Conservation (phyloP, 2,113 vertebrate genomes). For the Phyllopteryx taeniolatus region DNA sequence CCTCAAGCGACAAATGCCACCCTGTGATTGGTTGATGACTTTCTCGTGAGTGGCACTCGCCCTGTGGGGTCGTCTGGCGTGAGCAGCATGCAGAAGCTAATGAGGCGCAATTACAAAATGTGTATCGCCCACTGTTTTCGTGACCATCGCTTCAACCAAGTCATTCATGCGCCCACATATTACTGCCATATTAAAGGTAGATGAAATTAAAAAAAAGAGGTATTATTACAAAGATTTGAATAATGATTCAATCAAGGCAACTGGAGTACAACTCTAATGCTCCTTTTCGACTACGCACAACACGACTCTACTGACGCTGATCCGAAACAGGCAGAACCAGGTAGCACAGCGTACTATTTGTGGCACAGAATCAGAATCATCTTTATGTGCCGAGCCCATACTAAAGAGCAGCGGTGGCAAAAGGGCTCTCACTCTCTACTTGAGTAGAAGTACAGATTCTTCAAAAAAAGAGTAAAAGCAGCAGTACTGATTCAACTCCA, state of each 20-base stretch:
- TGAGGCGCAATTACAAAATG: slow-evolving; percentile 55
- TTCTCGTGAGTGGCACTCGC: slow-evolving; percentile 62
- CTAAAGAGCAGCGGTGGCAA: no score
- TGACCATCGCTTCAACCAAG: slow-evolving; percentile 43
- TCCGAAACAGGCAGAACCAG: background rate
- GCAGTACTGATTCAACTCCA: no score
- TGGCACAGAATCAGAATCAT: background rate
- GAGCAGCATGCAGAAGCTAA: slow-evolving; percentile 57
- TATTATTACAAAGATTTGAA: background rate
- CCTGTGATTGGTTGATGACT: slow-evolving; percentile 72
- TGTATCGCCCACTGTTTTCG: slow-evolving; percentile 45
- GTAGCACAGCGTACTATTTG: background rate
- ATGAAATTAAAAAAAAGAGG: background rate
- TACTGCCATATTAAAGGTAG: background rate
- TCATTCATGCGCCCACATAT: slow-evolving; percentile 19
- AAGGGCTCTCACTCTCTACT: no score
- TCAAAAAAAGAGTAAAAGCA: no score
- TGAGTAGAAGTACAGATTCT: no score
- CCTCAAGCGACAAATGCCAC: slow-evolving; percentile 57
- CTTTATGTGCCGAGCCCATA: background rate
- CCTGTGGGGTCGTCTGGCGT: slow-evolving; percentile 63
- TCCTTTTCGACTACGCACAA: background rate
- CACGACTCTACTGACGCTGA: background rate
- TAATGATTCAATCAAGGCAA: background rate
- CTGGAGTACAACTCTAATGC: background rate